Percentiles rank a stretch among this genome's conserved stretches.
These are phyloP conservation scores for Cygnus buccinator DNA, from an alignment of 2,113 vertebrate species.

Conservation along the genomic window DNA sequence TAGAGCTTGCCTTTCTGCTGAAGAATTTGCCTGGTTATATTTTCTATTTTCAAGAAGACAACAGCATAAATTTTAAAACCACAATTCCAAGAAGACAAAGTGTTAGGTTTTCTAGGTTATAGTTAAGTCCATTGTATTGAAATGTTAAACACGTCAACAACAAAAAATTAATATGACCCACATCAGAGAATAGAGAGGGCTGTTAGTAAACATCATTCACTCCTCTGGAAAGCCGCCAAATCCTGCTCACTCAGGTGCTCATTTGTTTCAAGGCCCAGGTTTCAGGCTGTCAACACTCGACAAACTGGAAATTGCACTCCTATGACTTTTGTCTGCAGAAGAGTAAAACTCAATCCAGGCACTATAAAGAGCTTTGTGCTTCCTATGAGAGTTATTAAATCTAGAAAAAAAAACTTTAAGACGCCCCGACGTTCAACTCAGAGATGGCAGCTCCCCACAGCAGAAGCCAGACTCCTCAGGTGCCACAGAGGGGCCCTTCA, in stretches of 20 bases:
- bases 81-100: neutral
- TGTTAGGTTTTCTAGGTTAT: neutral
- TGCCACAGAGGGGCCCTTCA: neutral
- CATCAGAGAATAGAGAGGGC: neutral
- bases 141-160: neutral
- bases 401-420: neutral
- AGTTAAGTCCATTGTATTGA: neutral
- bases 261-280: neutral
- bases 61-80: neutral
- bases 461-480: neutral
- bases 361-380: neutral
- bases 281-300: neutral
- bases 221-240: neutral
- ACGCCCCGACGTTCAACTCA: rapidly evolving
- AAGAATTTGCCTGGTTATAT: neutral
- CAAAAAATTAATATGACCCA: neutral
- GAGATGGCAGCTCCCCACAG: neutral
- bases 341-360: neutral
- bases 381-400: neutral
- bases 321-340: neutral
- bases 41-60: neutral
- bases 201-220: neutral
- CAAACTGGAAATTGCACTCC: neutral
- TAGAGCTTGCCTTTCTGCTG: neutral
- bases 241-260: rapidly evolving